Percentiles rank a stretch among this genome's conserved stretches.
These are phyloP conservation scores for Leucozona laternaria DNA, from an alignment of 2,888 invertebrate species.

Conservation along the genomic window DNA sequence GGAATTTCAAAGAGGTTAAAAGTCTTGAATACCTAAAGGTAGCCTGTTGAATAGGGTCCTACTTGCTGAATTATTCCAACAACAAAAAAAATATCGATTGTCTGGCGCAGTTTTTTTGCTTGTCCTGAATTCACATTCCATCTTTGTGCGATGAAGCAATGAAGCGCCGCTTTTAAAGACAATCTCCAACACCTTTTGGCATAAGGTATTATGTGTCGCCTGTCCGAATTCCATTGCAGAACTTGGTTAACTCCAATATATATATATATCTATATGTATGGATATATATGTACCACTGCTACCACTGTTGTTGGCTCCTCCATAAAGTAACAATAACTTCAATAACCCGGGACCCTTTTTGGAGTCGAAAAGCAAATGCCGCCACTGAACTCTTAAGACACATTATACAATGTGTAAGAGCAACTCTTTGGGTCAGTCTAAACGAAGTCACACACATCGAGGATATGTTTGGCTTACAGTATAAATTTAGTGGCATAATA, in stretches of 20 bases:
- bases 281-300: background rate
- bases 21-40: background rate
- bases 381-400: slow-evolving; percentile 28
- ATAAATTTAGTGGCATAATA: slow-evolving; percentile 62
- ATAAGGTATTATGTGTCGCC: slow-evolving; percentile 68
- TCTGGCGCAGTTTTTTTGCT: slow-evolving; percentile 37
- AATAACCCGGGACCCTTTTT: slow-evolving; percentile 42
- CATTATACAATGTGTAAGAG: slow-evolving; percentile 39
- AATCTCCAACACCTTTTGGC: slow-evolving; percentile 83
- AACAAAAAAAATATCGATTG: slow-evolving; percentile 26
- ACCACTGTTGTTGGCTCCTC: slow-evolving; percentile 19
- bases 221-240: slow-evolving; percentile 58
- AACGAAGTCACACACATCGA: slow-evolving; percentile 37
- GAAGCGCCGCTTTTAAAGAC: slow-evolving; percentile 83
- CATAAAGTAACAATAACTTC: slow-evolving; percentile 58
- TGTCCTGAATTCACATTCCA: slow-evolving; percentile 59
- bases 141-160: slow-evolving; percentile 75
- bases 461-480: slow-evolving; percentile 48
- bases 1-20: slow-evolving; percentile 11
- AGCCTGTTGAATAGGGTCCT: background rate
- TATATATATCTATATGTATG: background rate
- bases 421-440: slow-evolving; percentile 10
- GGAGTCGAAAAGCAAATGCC: slow-evolving; percentile 53
- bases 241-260: slow-evolving; percentile 2
- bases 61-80: slow-evolving; percentile 12